Evolutionary conservation across 2,113 vertebrate species (phyloP).

Genomic region (Pituophis catenifer): DNA sequence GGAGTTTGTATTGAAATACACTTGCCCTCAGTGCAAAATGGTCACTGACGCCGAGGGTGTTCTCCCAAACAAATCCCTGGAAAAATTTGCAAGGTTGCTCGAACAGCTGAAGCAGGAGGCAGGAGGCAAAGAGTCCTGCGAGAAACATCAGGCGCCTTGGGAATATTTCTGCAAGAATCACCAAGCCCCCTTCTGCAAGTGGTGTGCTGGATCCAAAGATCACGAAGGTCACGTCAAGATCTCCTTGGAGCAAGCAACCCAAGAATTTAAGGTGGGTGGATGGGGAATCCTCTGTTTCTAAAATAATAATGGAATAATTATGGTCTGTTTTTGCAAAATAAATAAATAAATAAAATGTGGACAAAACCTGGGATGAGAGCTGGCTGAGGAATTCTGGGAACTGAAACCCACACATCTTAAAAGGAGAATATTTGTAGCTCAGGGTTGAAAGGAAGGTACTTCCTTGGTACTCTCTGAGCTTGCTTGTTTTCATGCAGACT

Average conservation of each 20-base stretch:
- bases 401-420: background rate
- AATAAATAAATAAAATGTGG: background rate
- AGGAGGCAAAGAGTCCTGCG: background rate
- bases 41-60: rapidly evolving
- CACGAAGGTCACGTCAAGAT: background rate
- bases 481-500: too few relatives aligned
- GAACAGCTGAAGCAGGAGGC: background rate
- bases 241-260: background rate
- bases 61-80: background rate
- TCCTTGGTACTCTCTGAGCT: too few relatives aligned
- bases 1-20: background rate
- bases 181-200: background rate
- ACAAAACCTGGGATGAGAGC: background rate
- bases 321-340: background rate
- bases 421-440: background rate
- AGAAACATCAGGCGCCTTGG: background rate
- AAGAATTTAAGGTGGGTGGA: background rate
- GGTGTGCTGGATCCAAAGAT: background rate
- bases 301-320: background rate
- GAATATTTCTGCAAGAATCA: background rate
- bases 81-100: background rate
- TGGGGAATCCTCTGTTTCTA: background rate
- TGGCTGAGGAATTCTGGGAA: background rate
- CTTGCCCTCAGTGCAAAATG: background rate
- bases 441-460: too few relatives aligned